Percentiles rank a stretch among this genome's conserved stretches.
These are phyloP conservation scores for Podargus strigoides DNA, from an alignment of 2,797 vertebrate genomes.

Conservation along the genomic window DNA sequence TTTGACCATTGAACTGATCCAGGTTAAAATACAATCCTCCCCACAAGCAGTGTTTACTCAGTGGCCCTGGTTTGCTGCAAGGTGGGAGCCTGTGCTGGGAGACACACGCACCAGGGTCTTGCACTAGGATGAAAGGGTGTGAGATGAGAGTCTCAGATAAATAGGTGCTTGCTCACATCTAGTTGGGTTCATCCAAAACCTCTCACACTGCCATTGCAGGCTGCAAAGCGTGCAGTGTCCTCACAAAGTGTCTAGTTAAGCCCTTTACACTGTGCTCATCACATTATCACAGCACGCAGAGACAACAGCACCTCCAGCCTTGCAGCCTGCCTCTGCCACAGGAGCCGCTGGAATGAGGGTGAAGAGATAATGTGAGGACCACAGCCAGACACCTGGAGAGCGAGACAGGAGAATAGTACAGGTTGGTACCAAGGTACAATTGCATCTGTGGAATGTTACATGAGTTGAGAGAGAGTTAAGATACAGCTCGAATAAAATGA, in stretches of 20 bases:
- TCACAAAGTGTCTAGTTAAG: neutral
- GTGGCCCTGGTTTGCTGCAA: fast-evolving
- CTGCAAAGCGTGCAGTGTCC: fast-evolving
- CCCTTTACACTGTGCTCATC: fast-evolving
- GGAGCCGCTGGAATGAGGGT: fast-evolving
- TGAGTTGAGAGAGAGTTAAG: neutral
- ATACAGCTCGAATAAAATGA: neutral
- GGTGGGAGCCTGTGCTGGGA: neutral
- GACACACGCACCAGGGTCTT: fast-evolving
- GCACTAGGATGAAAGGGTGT: neutral
- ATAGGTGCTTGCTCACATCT: neutral
- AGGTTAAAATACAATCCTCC: neutral
- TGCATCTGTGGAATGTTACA: neutral
- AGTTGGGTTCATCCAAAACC: neutral
- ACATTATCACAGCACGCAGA: fast-evolving
- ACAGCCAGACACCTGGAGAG: neutral
- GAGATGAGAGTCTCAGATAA: neutral
- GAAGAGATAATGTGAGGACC: fast-evolving
- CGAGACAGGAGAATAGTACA: neutral
- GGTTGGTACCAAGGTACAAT: neutral
- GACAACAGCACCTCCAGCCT: neutral
- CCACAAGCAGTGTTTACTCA: neutral
- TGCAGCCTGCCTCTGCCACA: fast-evolving
- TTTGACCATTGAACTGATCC: neutral
- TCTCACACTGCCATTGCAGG: neutral